Base-by-base conservation (phyloP, 2,888 invertebrate species). In the Standfussiana lucernea region DNA sequence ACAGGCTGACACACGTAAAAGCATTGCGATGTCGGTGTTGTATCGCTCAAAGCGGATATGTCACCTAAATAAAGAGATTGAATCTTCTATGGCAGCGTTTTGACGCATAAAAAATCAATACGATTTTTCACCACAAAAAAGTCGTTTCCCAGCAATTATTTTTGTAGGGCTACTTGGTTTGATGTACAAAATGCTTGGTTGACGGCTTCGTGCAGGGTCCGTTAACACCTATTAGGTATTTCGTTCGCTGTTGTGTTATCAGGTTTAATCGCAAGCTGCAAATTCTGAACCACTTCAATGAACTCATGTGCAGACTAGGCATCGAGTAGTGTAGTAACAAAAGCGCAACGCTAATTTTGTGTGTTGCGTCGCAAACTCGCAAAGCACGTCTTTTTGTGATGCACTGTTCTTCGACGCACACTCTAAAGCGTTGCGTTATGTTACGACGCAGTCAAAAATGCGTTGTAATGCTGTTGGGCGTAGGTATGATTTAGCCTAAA, bases 401-500 rank as follows among this genome's bases (percentile, higher is more conserved):
- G 8, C 15, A 0, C 15, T 28, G 21, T 28, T 37, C 28, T 71
- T 8, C 15, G 13, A 47, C 32, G 40, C 40, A 40, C 15, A 42
- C 10, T 62, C 42, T 6, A 2, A 68, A n/a, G 18, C 40, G 15
- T 70, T 67, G 8, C n/a, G n/a, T 18, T 18, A 4, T 10, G 24
- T 72, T 73, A 32, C 7, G 13, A 50, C 15, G 13, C 42, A 50
- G 10, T 53, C 50, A 18, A 6, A 72, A 79, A 40, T 64, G 73
- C 47, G 78, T 77, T 13, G 24, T 24, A 21, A 28, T 32, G 1
- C 59, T 53, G 15, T 15, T 40, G 4, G 8, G 2, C 13, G 40
- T 3, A 40, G 10, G 37, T 47, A 78, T 71, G 37, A 45, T 83
- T 83, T 79, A 15, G 15, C n/a, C 35, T 37, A 74, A 87, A 79